phyloP scores from a whole-genome alignment of 2,888 invertebrate genomes.

The Hylaea fasciaria region DNA sequence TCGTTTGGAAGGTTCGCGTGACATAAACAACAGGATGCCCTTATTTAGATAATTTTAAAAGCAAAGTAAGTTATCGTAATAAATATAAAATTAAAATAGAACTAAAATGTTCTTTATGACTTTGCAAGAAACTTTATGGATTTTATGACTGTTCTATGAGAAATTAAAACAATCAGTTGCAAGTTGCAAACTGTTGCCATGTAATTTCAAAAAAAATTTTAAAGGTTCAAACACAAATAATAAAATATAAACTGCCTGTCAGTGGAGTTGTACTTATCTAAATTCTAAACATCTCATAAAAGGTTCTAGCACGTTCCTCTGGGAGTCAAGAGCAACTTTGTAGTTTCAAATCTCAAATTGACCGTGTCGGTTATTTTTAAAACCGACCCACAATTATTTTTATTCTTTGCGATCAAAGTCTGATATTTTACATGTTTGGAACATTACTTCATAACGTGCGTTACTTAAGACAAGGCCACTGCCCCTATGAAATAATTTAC shows the following conservation, averaged over 20 bases:
- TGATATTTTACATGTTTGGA: constrained; percentile 12
- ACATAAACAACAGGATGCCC: constrained; percentile 46
- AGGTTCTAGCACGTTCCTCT: background rate
- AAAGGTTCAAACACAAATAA: too few species aligned
- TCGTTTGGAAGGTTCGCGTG: constrained; percentile 45
- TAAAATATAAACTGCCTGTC: too few species aligned
- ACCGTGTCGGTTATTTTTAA: background rate
- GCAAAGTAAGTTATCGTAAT: background rate
- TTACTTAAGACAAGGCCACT: constrained; percentile 72
- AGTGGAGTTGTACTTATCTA: background rate
- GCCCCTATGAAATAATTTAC: constrained; percentile 81
- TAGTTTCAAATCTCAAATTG: background rate
- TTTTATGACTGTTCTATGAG: too few species aligned
- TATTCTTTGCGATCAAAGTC: background rate
- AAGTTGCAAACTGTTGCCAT: too few species aligned
- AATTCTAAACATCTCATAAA: background rate
- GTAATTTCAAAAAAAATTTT: too few species aligned
- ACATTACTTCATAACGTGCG: constrained; percentile 61
- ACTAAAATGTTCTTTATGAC: too few species aligned
- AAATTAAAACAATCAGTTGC: too few species aligned
- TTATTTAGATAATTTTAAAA: constrained; percentile 43
- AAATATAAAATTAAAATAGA: background rate
- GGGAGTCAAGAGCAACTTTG: background rate
- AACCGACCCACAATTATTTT: background rate
- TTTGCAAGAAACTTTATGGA: too few species aligned